Evolutionary conservation across 2,888 invertebrate genomes (phyloP).

Genomic region (Polydrusus cervinus): DNA sequence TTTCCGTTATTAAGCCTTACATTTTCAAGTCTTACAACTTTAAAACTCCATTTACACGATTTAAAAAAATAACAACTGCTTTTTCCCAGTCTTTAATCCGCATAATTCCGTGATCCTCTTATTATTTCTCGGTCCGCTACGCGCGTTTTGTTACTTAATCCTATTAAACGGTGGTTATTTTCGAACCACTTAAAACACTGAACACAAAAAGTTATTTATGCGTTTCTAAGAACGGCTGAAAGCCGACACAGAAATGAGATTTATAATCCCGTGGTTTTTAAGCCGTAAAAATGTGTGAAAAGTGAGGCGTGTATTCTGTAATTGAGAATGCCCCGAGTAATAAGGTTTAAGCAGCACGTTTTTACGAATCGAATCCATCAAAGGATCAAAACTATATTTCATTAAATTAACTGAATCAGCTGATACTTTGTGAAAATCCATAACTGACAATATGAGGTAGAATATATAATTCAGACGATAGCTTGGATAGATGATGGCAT

Average conservation of each 20-base stretch:
- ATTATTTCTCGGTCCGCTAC: conserved; percentile 23
- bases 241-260: conserved; percentile 26
- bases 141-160: conserved; percentile 39
- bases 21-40: background rate
- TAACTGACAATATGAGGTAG: too few species aligned
- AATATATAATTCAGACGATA: too few species aligned
- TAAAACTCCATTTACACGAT: conserved; percentile 8
- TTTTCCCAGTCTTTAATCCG: conserved; percentile 26
- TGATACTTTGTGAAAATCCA: too few species aligned
- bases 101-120: conserved; percentile 35
- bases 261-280: conserved; percentile 18
- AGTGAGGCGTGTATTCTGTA: background rate
- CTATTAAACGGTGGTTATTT: conserved; percentile 38
- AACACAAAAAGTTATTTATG: conserved; percentile 30
- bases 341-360: too few species aligned
- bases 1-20: background rate
- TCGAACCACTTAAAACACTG: conserved; percentile 40
- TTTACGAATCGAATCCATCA: too few species aligned
- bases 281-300: background rate
- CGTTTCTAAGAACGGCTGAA: conserved; percentile 22
- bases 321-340: background rate
- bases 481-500: too few species aligned
- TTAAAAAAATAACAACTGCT: conserved; percentile 1
- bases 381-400: too few species aligned
- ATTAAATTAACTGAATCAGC: too few species aligned